Base-by-base conservation (phyloP, 2,113 vertebrate species). In the Diadophis punctatus region DNA sequence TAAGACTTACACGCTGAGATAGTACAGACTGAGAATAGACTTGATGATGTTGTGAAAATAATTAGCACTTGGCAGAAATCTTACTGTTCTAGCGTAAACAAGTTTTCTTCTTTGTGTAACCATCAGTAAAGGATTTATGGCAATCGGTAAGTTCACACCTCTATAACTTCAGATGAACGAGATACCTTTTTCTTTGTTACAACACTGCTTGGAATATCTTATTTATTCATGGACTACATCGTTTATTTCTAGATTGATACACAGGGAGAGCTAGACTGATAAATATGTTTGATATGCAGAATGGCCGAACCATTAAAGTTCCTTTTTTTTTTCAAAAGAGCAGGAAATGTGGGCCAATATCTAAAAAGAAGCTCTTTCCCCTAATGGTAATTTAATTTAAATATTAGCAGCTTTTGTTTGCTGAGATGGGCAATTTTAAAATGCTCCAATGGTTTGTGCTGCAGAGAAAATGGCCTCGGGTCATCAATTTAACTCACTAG, bases 401-500 rank as follows among this genome's bases (percentile, higher is more conserved):
- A 25, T 86, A 60, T 49, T 91, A 89, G 16, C 91, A 94, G 49
- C 86, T 95, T 93, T 91, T 92, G 87, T 11, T 85, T 68, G 93
- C 4, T 91, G 52, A 53, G 90, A 84, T 87, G 60, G 74, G 30
- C 60, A 56, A 91, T 95, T 96, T 91, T 53, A 93, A 94, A 94
- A 87, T 92, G 80, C 74, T 10, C 23, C 89, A 27, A 58, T 52
- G 94, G 51, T 23, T 86, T 1, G 0, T 23, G 18, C 49, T 49
- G 1, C 2, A 87, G 60, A 89, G 7, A 87, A 93, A 49, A 55
- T 84, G 95, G 90, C 92, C 88, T 95, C 86, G 25, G 96, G 96
- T 94, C 5, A 8, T 23, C 43, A 10, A 51, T 86, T 94, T 55
- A 20, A 60, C 43, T 88, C 48, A 14, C 52, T 88, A 56, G 87